Conservation (phyloP, 2,888 invertebrate species). For the Plebejus anna region DNA sequence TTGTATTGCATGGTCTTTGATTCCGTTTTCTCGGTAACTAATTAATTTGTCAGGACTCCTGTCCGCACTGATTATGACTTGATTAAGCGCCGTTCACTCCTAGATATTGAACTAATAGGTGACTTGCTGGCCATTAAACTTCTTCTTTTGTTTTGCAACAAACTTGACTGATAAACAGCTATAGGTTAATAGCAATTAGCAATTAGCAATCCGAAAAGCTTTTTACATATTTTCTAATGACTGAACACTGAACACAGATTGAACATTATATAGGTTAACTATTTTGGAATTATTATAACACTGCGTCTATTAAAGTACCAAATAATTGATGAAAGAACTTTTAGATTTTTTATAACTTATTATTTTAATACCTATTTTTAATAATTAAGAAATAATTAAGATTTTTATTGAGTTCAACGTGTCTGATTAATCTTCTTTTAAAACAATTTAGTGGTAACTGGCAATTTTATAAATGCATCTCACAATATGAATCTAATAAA, state of each 20-base stretch:
- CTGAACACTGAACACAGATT: no score
- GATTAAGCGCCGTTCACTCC: constrained; percentile 31
- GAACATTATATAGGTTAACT: no score
- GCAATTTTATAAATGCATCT: neutral
- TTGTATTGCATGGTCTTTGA: constrained; percentile 52
- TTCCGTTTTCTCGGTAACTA: constrained; percentile 45
- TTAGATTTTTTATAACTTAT: no score
- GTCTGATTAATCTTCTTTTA: neutral
- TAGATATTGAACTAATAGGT: constrained; percentile 26
- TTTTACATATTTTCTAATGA: neutral
- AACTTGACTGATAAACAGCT: constrained; percentile 10
- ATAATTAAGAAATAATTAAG: no score
- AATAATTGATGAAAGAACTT: no score
- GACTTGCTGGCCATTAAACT: constrained; percentile 14
- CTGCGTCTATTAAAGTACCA: no score
- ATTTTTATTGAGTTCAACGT: no score
- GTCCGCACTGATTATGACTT: constrained; percentile 40
- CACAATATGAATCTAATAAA: neutral
- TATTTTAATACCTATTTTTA: no score
- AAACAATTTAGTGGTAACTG: neutral
- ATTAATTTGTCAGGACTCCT: constrained; percentile 52
- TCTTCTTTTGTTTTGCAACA: neutral
- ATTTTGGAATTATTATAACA: no score
- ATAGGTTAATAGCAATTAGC: neutral
- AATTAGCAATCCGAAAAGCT: neutral